Evolutionary conservation across 2,113 vertebrate genomes (phyloP), one percentile per base, ranked within the genome.

Genomic region (Hippocampus zosterae): DNA sequence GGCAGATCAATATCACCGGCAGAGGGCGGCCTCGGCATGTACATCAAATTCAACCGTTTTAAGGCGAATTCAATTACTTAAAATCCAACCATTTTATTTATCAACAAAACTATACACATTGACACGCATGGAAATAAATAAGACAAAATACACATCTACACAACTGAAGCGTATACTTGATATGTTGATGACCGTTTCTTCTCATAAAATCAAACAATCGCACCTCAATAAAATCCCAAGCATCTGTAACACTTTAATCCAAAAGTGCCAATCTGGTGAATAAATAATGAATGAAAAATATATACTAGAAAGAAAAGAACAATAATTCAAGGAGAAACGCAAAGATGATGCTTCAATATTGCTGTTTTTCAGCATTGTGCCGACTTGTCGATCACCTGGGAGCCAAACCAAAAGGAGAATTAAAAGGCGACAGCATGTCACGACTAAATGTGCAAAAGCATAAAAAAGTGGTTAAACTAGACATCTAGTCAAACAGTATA

Each of bases 81-180:
- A 75, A 79, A 73, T 74, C 74, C 69, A 79, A 52, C 68, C 50
- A 63, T 63, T 48, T 81, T 62, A 46, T 48, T 81, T 86, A 91
- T 90, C 88, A 90, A 89, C 86, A 91, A 74, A 84, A 78, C 64
- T 81, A 92, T 95, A 91, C 92, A 94, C 79, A 90, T 91, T 86
- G 93, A 93, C 92, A 91, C 88, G 90, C 91, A 91, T 87, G 85
- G 79, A 93, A 97, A 97, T 98, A 98, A 98, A 98, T 98, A 98
- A 82, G 70, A 83, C 73, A 82, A 77, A 74, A 46, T 71, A 85
- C 69, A 82, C 88, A 86, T 87, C 70, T 84, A 93, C 93, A 95
- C 88, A 94, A 93, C 91, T 92, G 92, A 91, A 92, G 92, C 92
- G 92, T 89, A 91, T 81, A 70, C 41, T 61, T 61, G 78, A 77